Percentiles rank a stretch among this genome's conserved stretches.
phyloP scores from a whole-genome alignment of 2,797 vertebrate genomes.

The Sciaenops ocellatus region DNA sequence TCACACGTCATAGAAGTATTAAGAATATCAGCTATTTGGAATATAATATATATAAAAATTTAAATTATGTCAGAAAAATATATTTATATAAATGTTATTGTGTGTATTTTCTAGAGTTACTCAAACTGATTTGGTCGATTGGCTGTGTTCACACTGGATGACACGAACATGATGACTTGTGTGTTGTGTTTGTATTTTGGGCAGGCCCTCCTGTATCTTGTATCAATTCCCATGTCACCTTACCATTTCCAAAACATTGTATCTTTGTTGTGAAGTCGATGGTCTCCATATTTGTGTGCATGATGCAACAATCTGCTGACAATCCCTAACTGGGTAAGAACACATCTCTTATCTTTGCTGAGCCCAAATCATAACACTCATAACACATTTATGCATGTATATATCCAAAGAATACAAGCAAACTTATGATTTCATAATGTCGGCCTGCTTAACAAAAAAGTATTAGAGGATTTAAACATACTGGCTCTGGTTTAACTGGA shows the following conservation, averaged over 20 bases:
- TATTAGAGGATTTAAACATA: neutral
- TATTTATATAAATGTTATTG: no score
- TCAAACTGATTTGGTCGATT: neutral
- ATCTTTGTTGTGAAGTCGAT: neutral
- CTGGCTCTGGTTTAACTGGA: neutral
- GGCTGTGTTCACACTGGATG: neutral
- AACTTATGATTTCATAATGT: neutral
- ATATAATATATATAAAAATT: no score
- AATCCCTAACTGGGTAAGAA: neutral
- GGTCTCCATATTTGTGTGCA: conserved; percentile 13
- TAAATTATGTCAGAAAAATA: no score
- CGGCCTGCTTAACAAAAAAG: neutral
- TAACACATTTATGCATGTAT: neutral
- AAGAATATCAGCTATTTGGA: no score
- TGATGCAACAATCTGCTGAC: conserved; percentile 22
- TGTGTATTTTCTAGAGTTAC: no score
- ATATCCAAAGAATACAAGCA: neutral
- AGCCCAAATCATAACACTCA: neutral
- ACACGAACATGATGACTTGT: neutral
- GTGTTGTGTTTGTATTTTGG: neutral
- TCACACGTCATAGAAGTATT: neutral
- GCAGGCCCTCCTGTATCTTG: neutral
- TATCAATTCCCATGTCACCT: conserved; percentile 1
- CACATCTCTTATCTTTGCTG: neutral
- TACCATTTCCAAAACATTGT: conserved; percentile 14